phyloP scores from a whole-genome alignment of 2,113 vertebrate genomes.

The Pseudorasbora parva region DNA sequence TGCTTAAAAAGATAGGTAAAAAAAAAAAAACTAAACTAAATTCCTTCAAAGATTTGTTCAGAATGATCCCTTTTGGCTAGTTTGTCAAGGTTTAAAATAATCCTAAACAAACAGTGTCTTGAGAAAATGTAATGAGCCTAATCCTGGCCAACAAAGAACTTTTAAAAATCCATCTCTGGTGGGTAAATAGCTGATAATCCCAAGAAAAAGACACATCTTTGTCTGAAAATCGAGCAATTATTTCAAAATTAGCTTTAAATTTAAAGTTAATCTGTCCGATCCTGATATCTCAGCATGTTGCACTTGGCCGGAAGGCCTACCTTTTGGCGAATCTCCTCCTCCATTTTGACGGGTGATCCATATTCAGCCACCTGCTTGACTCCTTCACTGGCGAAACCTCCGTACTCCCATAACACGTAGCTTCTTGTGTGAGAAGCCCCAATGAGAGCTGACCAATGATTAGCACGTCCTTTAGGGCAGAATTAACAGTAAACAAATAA shows the following conservation, averaged over 20 bases:
- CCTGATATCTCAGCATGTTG: not conserved
- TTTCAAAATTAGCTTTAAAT: not conserved
- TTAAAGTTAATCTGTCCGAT: not conserved
- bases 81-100: not conserved
- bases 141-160: not conserved
- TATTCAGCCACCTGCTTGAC: constrained; percentile 94
- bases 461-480: constrained; percentile 83
- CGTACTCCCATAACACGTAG: constrained; percentile 94
- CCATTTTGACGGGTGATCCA: constrained; percentile 97
- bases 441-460: constrained; percentile 98
- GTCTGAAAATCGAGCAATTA: not conserved
- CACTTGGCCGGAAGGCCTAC: constrained; percentile 71
- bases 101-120: not conserved
- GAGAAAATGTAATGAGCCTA: not conserved
- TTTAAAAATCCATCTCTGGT: not conserved
- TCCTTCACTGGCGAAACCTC: constrained; percentile 91
- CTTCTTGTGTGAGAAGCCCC: constrained; percentile 92
- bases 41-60: not conserved
- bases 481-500: constrained; percentile 14
- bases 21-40: no score
- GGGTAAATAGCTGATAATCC: constrained; percentile 12
- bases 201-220: not conserved
- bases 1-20: no score
- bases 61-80: not conserved
- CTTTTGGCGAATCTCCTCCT: constrained; percentile 96